A percentile compares a stretch with the other conserved stretches of the same genome.
phyloP scores from a whole-genome alignment of 2,797 vertebrate species.

The Toxotes lorentzi region DNA sequence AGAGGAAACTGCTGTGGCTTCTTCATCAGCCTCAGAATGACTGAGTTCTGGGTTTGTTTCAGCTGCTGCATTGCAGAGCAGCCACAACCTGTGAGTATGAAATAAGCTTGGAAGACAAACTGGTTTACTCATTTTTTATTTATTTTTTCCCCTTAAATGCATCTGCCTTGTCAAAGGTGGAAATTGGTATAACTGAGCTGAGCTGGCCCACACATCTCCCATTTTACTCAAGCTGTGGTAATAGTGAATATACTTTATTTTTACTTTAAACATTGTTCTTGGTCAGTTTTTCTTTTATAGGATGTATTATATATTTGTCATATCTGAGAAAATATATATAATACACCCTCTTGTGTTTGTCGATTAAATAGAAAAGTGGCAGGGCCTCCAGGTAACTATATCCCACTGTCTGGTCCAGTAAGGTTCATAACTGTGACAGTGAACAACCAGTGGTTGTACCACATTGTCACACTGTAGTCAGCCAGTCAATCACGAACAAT shows the following conservation, averaged over 20 bases:
- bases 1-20: conserved; percentile 81
- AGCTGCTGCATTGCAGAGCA: conserved; percentile 94
- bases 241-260: background rate
- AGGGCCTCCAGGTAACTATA: conserved; percentile 13
- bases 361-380: background rate
- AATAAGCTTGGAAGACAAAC: conserved; percentile 7
- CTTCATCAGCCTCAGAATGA: conserved; percentile 85
- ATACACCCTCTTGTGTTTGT: background rate
- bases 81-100: conserved; percentile 90
- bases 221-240: background rate
- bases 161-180: background rate
- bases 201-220: background rate
- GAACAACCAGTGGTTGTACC: conserved; percentile 3
- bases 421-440: background rate
- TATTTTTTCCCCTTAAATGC: background rate
- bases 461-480: background rate
- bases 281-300: background rate
- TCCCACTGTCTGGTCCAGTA: background rate
- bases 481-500: background rate
- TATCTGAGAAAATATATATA: background rate
- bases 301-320: background rate
- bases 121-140: conserved; percentile 9
- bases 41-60: conserved; percentile 94
- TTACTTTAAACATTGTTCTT: too few relatives aligned
- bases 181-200: background rate